phyloP scores from a whole-genome alignment of 2,113 vertebrate genomes.

The Genyomyrus donnyi region DNA sequence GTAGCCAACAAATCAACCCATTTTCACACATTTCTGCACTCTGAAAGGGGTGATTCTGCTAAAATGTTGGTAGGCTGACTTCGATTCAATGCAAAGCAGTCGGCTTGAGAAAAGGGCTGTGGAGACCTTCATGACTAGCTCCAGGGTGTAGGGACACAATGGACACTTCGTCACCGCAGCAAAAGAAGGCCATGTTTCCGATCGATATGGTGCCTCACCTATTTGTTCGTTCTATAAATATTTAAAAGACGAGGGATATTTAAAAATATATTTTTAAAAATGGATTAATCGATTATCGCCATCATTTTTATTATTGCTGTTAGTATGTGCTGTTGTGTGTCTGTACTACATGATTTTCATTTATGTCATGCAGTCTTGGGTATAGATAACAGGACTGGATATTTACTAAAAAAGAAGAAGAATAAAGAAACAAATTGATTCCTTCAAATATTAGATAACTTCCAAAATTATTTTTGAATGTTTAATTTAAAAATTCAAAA shows the following conservation, averaged over 20 bases:
- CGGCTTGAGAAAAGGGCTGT: conserved; percentile 40
- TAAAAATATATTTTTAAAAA: too few species aligned
- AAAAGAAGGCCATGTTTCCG: background rate
- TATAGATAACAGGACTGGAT: background rate
- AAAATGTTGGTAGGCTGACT: conserved; percentile 55
- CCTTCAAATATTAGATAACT: background rate
- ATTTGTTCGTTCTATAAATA: background rate
- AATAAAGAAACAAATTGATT: background rate
- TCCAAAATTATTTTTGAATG: background rate
- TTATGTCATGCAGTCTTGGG: background rate
- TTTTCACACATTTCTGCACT: conserved; percentile 32
- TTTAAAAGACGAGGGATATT: background rate
- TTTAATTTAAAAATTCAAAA: background rate
- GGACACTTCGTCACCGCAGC: conserved; percentile 26
- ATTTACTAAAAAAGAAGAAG: background rate
- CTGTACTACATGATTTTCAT: background rate
- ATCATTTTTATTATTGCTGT: background rate
- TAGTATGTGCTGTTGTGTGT: background rate
- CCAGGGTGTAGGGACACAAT: conserved; percentile 39
- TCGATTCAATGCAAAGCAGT: conserved; percentile 56
- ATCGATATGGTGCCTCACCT: background rate
- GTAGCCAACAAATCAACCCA: conserved; percentile 48
- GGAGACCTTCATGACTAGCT: conserved; percentile 29
- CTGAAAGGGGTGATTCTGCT: conserved; percentile 50
- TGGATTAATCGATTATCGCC: background rate